Evolutionary conservation across 2,797 vertebrate species (phyloP), one percentile per base, ranked within the genome.

Genomic region (Enteromius unitaeniatus): DNA sequence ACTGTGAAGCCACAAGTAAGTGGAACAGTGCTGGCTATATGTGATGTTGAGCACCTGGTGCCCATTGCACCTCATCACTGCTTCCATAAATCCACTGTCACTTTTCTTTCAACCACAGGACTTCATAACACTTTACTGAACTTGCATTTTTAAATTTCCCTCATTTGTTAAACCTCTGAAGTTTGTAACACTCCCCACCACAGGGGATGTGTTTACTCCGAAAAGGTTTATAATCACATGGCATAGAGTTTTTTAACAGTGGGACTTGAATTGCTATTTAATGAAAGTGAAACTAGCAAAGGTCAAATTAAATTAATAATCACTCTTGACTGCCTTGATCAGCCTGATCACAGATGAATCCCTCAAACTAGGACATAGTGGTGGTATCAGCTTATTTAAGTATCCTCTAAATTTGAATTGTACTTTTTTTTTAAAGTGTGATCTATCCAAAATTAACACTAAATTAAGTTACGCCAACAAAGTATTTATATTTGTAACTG

Each of bases 21-120:
- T 31, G 8, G 19, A n/a, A 58, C 37, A 45, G 37, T 45, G 37
- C 26, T 34, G 53, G 11, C 55, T 72, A 28, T 2, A 19, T 47
- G 19, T 72, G 55, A 77, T 26, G 51, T 37, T 55, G 51, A 23
- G 14, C 53, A 76, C 34, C 53, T 80, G 37, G 67, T 55, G 34
- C 13, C 26, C 73, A 58, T 76, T 76, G 51, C 51, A 58, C 4
- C 23, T 42, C 9, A 81, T 70, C n/a, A 62, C 13, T 7, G 9
- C 21, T 62, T 28, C 26, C 11, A 62, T 62, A 73, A 72, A 49
- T 47, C 62, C 64, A 79, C n/a, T 4, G 23, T 26, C 26, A 2
- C 47, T 40, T 79, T 31, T 68, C 65, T 42, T 42, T 40, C 40
- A 40, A 40, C 40, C 37, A 8, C 8, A 40, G 40, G 7, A 40